These are phyloP conservation scores for Oceanites oceanicus DNA, from an alignment of 2,113 vertebrate genomes.

Conservation along the genomic window DNA sequence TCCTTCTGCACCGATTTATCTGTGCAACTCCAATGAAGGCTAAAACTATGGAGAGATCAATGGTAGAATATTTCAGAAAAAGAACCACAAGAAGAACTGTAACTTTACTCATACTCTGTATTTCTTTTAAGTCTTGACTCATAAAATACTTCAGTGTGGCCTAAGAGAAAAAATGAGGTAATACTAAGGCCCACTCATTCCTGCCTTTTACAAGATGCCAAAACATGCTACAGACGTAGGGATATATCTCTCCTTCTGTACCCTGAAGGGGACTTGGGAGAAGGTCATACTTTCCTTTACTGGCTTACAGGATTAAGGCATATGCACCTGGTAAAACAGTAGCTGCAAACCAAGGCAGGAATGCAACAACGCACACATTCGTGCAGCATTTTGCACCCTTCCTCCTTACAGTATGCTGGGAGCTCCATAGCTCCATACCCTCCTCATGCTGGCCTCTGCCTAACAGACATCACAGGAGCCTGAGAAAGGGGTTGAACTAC, in stretches of 20 bases:
- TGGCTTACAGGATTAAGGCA: neutral
- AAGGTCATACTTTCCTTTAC: neutral
- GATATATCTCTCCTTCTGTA: neutral
- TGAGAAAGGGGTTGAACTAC: neutral
- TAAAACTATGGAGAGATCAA: neutral
- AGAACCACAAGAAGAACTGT: neutral
- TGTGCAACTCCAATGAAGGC: neutral
- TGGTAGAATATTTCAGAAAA: neutral
- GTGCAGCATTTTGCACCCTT: neutral
- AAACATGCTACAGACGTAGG: neutral
- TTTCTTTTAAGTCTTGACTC: conserved; percentile 7
- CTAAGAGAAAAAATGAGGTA: neutral
- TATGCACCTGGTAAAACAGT: neutral
- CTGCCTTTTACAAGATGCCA: neutral
- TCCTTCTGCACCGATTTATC: neutral
- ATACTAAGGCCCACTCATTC: neutral
- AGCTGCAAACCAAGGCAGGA: neutral
- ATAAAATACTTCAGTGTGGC: neutral
- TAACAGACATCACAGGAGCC: neutral
- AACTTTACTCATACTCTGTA: neutral
- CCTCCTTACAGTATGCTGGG: neutral
- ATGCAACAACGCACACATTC: neutral
- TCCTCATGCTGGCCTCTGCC: neutral
- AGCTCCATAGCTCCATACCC: neutral
- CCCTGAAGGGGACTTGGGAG: neutral